Base-by-base conservation (phyloP, 2,797 vertebrate genomes). In the Sebastes trivittatus region DNA sequence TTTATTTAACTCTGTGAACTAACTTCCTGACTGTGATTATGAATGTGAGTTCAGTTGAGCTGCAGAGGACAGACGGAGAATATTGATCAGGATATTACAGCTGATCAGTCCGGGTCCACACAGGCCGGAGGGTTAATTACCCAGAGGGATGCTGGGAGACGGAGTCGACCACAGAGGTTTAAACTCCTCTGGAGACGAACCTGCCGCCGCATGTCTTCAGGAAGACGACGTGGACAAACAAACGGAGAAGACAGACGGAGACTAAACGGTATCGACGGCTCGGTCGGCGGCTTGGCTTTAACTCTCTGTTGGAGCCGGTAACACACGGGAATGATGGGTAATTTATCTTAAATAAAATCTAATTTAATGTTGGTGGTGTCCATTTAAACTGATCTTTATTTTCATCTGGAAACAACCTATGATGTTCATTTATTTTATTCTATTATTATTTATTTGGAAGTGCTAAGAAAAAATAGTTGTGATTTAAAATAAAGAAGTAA, bases 11-110 rank as follows among this genome's bases (percentile, higher is more conserved):
- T 75, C 23, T 16, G 36, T 22, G 56, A 68, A 55, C 77, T 60
- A 75, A 81, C 74, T 87, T 81, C 32, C 32, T 55, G 64, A 76
- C 56, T 22, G 2, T 25, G 62, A 62, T 85, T 34, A 78, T 72
- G 82, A 81, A 77, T 62, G 80, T 68, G 78, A 72, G 84, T 3
- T 75, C 82, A 73, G 77, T 46, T 2, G 81, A 69, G 82, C 79
- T 30, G 77, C 85, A 46, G 77, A 85, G 83, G 46, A 72, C 77
- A 20, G 81, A 63, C 77, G 0, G 32, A 22, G 91, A 89, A 91
- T 93, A 92, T 91, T 91, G 87, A 93, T 91, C 42, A 76, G 86
- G 81, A 79, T 76, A 88, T 93, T 90, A 91, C 9, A 67, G 72
- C 75, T 67, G 90, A 89, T 90, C 86, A 84, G 85, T 13, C 23